Evolutionary conservation across 2,888 invertebrate genomes (phyloP), one percentile per base, ranked within the genome.

Genomic region (Ectemnius lituratus): DNA sequence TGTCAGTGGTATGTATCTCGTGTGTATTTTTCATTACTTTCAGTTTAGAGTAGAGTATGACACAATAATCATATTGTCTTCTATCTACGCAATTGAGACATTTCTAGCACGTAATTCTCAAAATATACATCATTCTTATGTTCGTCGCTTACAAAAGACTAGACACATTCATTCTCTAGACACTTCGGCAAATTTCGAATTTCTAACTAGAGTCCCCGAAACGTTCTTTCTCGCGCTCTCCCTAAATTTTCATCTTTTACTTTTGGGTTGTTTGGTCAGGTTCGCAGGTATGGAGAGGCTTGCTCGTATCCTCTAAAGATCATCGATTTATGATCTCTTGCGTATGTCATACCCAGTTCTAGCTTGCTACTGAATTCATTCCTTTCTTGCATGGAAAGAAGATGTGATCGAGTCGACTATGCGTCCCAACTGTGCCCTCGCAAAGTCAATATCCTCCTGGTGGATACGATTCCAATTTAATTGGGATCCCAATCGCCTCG

Each of bases 71-170:
- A 86, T 85, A 84, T 86, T 85, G 83, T 88, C 84, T 79, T 86
- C 85, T 87, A 88, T 86, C 86, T 86, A 88, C 83, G 84, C 85
- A 80, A 84, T 62, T 81, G 81, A 87, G 87, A 88, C 83, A 82
- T 70, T 81, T 85, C 85, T 86, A 86, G 80, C 85, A 84, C 80
- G 83, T 79, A 84, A 85, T 81, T 87, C 79, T 85, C 85, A 89
- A 89, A 88, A 89, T 89, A 89, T 89, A 87, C 76, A 80, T 85
- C 82, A 84, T 85, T 82, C 84, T 76, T 79, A 84, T 79, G 78
- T 84, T 84, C 75, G 72, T 84, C 83, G 81, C 85, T 87, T 87
- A 88, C 81, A 88, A 88, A 88, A 88, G 83, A 85, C 81, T 87
- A 86, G 76, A 85, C 77, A 80, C 64, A 68, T 77, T 81, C 70